Evolutionary conservation across 2,888 invertebrate genomes (phyloP), one percentile per base, ranked within the genome.

Genomic region (Kuschelorhynchus macadamiae): DNA sequence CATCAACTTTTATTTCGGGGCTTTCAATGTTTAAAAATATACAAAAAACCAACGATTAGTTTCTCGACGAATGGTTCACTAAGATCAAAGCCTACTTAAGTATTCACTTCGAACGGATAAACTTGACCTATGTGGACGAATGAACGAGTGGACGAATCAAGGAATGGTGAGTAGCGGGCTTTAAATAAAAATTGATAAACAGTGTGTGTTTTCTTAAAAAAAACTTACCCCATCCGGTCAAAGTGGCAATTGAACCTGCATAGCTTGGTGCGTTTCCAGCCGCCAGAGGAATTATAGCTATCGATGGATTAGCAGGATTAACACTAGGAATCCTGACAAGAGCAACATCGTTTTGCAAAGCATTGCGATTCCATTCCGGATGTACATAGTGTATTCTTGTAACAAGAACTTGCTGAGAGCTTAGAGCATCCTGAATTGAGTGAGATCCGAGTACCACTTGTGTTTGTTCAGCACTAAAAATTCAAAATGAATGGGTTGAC

Each of bases 261-360:
- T 16, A 49, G 2, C 14, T 16, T 1, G 17, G 32, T 2, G 49
- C 25, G 25, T 32, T 49, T n/a, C 11, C 8, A 32, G 49, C 1
- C 14, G 49, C 49, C 14, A 49, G 25, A 4, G 49, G 49, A 16
- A 49, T 12, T 9, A 49, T 25, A 11, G 7, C 1, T n/a, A 49
- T 16, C 0, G 30, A 7, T 4, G 52, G 36, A 52, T 14, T 18
- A n/a, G 1, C 20, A 1, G 7, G 36, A 11, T 36, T 5, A 1
- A 50, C 50, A 11, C 33, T 16, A n/a, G 11, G 20, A 36, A 52
- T 52, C 36, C 5, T 36, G 8, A 52, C 7, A 11, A 52, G 41
- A 1, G 85, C 85, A 55, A 86, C 81, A 60, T 86, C 86, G 11
- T 36, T 36, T 14, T 65, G 62, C 3, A 85, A 72, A 16, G 74